phyloP scores from a whole-genome alignment of 2,113 vertebrate genomes.

The Lasiurus cinereus region DNA sequence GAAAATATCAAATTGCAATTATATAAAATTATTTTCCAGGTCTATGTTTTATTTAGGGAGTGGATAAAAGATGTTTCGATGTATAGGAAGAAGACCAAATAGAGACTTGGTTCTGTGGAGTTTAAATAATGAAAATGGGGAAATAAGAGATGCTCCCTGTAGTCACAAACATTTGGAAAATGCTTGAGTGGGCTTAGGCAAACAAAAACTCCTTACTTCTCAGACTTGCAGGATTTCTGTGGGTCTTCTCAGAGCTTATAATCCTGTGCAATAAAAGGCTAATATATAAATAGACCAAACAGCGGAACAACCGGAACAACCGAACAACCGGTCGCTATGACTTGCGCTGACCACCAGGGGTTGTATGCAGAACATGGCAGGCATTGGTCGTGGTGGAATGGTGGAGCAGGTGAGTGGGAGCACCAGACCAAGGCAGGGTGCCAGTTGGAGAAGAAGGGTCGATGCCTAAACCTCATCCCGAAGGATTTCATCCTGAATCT shows the following conservation, averaged over 20 bases:
- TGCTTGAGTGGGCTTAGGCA: background rate
- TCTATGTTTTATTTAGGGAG: background rate
- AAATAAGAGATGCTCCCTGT: background rate
- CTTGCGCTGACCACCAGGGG: no score
- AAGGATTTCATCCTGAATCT: background rate
- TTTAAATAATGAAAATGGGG: background rate
- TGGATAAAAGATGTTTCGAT: background rate
- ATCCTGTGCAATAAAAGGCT: no score
- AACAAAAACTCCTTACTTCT: background rate
- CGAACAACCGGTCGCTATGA: no score
- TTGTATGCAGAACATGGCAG: no score
- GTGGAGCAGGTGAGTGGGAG: no score
- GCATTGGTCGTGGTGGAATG: no score
- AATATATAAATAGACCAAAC: no score
- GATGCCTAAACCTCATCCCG: fast-evolving
- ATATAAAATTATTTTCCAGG: background rate
- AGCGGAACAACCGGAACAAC: no score
- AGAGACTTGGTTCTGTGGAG: background rate
- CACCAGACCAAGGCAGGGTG: no score
- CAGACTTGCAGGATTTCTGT: background rate
- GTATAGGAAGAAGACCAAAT: background rate
- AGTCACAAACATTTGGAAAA: background rate
- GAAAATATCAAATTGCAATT: background rate
- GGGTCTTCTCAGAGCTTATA: background rate
- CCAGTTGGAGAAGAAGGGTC: background rate